Evolutionary conservation across 2,888 invertebrate genomes (phyloP).

Genomic region (Apoderus coryli): DNA sequence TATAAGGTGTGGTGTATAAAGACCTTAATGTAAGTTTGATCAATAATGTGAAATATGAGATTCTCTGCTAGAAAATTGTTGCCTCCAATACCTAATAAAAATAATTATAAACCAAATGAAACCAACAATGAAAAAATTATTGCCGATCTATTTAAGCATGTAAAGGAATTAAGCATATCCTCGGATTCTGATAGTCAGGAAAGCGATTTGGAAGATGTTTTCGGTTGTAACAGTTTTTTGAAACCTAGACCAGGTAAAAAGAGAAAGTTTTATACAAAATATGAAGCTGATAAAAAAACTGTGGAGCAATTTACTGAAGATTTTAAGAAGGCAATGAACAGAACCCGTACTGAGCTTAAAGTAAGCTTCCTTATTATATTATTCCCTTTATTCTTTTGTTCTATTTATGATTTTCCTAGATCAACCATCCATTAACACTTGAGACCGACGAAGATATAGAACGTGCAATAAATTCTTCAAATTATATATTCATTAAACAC

Average conservation of each 20-base stretch:
- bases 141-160: conserved; percentile 17
- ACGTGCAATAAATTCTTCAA: no score
- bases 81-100: no score
- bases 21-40: no score
- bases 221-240: conserved; percentile 21
- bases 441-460: conserved; percentile 12
- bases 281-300: conserved; percentile 22
- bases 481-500: no score
- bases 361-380: conserved; percentile 15
- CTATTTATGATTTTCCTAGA: conserved; percentile 3
- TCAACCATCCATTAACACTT: conserved; percentile 5
- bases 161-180: conserved; percentile 15
- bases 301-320: conserved; percentile 23
- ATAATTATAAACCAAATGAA: no score
- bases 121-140: conserved; percentile 11
- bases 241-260: conserved; percentile 15
- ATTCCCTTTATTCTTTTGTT: background rate
- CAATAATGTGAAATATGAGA: no score
- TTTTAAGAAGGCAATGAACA: conserved; percentile 21
- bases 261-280: conserved; percentile 20
- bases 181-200: conserved; percentile 17
- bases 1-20: no score
- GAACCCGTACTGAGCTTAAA: conserved; percentile 18
- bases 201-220: conserved; percentile 22
- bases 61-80: no score